Conservation (phyloP, 2,113 vertebrate genomes). For the Pituophis catenifer region DNA sequence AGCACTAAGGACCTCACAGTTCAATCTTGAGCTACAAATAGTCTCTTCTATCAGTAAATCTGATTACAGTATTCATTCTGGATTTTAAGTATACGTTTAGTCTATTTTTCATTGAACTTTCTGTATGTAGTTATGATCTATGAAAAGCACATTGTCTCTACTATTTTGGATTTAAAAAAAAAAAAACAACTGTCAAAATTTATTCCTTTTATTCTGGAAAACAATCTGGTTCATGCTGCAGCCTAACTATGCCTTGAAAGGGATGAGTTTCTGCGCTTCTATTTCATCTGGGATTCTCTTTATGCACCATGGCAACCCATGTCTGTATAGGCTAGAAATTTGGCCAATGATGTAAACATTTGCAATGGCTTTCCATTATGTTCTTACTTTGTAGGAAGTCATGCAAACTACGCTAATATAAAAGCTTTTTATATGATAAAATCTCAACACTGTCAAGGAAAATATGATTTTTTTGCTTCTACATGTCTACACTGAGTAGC, state of each 20-base stretch:
- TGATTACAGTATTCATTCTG: background rate
- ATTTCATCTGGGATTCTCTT: background rate
- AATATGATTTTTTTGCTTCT: background rate
- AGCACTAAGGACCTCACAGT: too few species aligned
- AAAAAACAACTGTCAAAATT: background rate
- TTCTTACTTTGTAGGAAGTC: background rate
- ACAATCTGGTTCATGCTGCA: background rate
- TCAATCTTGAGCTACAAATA: too few species aligned
- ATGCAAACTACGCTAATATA: background rate
- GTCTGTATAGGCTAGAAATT: background rate
- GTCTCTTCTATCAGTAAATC: background rate
- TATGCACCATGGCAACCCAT: background rate
- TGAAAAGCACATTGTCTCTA: background rate
- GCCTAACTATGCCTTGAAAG: background rate
- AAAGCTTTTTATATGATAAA: background rate
- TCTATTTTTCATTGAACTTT: background rate
- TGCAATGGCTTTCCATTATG: background rate
- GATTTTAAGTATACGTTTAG: background rate
- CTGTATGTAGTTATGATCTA: background rate
- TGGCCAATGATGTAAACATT: background rate
- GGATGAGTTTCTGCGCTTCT: background rate
- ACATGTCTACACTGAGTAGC: background rate
- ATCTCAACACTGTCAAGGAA: background rate
- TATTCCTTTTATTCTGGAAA: background rate
- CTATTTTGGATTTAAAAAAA: background rate